Evolutionary conservation across 2,797 vertebrate genomes (phyloP).

Genomic region (Anableps anableps): DNA sequence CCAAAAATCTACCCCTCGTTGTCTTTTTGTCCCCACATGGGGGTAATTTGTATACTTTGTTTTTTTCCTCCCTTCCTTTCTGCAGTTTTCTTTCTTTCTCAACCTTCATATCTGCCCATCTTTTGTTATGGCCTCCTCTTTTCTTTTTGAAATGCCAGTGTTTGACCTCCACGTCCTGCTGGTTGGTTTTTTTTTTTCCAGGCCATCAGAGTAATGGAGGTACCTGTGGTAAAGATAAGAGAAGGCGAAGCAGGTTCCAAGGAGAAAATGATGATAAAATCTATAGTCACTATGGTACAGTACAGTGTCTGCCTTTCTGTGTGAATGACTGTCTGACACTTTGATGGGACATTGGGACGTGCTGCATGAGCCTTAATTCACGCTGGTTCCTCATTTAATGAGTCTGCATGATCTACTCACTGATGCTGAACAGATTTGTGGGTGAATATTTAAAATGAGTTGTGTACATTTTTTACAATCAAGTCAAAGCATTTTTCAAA

Average conservation of each 20-base stretch:
- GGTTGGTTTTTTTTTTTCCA: slow-evolving; percentile 82
- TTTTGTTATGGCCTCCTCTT: background rate
- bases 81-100: slow-evolving; percentile 3
- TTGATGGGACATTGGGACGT: slow-evolving; percentile 50
- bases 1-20: background rate
- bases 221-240: slow-evolving; percentile 98
- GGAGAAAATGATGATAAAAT: slow-evolving; percentile 97
- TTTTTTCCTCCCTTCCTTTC: background rate
- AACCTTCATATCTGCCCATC: background rate
- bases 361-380: slow-evolving; percentile 69
- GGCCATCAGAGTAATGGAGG: slow-evolving; percentile 96
- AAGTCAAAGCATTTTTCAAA: slow-evolving; percentile 28
- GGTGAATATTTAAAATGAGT: slow-evolving; percentile 27
- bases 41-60: slow-evolving; percentile 40
- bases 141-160: slow-evolving; percentile 41
- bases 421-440: slow-evolving; percentile 39
- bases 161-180: slow-evolving; percentile 63
- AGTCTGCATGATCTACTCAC: slow-evolving; percentile 49
- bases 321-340: slow-evolving; percentile 54
- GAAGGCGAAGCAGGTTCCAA: slow-evolving; percentile 87
- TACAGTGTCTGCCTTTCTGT: slow-evolving; percentile 66
- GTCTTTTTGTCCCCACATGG: slow-evolving; percentile 14
- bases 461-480: slow-evolving; percentile 32
- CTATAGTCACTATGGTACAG: slow-evolving; percentile 95
- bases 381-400: slow-evolving; percentile 34